phyloP scores from a whole-genome alignment of 1,140 invertebrate species.

The Drosophila teissieri region DNA sequence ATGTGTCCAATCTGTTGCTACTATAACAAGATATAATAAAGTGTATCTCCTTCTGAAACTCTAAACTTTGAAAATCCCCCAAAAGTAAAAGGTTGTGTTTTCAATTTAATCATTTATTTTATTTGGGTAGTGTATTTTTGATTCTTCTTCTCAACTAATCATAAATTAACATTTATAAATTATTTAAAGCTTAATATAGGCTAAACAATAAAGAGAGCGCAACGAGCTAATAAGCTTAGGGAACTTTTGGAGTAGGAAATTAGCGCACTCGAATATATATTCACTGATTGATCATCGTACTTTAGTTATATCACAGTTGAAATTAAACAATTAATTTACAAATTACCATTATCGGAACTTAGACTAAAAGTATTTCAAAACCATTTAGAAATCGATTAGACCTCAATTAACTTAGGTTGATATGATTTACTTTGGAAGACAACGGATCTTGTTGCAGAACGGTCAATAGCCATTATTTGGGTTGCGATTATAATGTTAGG shows the following conservation, averaged over 20 bases:
- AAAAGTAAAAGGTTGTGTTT: background rate
- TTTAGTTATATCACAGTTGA: conserved; percentile 72
- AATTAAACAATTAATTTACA: conserved; percentile 62
- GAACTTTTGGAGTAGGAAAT: conserved; percentile 53
- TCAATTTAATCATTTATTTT: conserved; percentile 7
- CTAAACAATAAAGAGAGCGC: conserved; percentile 31
- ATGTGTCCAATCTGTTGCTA: too few relatives aligned
- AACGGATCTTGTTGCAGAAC: conserved; percentile 72
- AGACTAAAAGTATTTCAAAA: conserved; percentile 62
- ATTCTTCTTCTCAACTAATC: conserved; percentile 35
- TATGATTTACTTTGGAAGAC: conserved; percentile 78
- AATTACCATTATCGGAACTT: conserved; percentile 33
- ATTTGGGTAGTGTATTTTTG: conserved; percentile 45
- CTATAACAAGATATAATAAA: too few relatives aligned
- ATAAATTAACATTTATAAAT: conserved; percentile 76
- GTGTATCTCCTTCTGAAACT: too few relatives aligned
- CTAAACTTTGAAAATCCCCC: too few relatives aligned
- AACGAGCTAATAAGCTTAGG: conserved; percentile 37
- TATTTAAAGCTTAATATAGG: conserved; percentile 75
- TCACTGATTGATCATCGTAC: conserved; percentile 48
- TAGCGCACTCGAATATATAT: conserved; percentile 39
- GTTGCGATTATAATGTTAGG: conserved; percentile 57
- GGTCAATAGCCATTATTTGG: conserved; percentile 63
- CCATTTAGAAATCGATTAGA: conserved; percentile 47
- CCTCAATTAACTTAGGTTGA: conserved; percentile 13